Conservation (phyloP, 2,113 vertebrate genomes). For the Bufo bufo region DNA sequence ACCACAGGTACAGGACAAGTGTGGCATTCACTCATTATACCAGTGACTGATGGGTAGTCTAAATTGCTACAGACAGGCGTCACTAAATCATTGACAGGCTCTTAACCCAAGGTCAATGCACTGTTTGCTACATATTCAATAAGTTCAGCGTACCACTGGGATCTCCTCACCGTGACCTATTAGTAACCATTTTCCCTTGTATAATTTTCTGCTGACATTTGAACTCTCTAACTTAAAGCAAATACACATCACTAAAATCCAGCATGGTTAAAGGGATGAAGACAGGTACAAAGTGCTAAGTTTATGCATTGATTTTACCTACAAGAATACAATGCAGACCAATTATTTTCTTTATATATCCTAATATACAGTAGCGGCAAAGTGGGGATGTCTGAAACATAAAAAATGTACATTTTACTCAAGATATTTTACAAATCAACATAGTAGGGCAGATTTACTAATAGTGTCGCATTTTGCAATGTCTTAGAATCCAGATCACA, state of each 20-base stretch:
- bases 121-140: neutral
- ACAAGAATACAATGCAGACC: no score
- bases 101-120: neutral
- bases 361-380: no score
- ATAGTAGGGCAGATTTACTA: no score
- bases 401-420: no score
- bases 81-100: neutral
- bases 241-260: neutral
- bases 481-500: no score
- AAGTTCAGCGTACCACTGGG: neutral
- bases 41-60: neutral
- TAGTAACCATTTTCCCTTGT: neutral
- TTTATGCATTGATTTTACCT: no score
- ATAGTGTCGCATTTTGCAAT: no score
- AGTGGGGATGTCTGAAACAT: no score
- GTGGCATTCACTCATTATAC: neutral
- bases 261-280: neutral
- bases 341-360: no score
- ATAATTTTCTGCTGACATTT: neutral
- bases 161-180: neutral
- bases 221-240: neutral
- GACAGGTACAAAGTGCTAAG: no score
- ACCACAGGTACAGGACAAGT: neutral
- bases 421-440: no score
- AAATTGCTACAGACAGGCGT: neutral